Evolutionary conservation across 1,140 invertebrate species (phyloP).

Genomic region (Eubasilissa regina): DNA sequence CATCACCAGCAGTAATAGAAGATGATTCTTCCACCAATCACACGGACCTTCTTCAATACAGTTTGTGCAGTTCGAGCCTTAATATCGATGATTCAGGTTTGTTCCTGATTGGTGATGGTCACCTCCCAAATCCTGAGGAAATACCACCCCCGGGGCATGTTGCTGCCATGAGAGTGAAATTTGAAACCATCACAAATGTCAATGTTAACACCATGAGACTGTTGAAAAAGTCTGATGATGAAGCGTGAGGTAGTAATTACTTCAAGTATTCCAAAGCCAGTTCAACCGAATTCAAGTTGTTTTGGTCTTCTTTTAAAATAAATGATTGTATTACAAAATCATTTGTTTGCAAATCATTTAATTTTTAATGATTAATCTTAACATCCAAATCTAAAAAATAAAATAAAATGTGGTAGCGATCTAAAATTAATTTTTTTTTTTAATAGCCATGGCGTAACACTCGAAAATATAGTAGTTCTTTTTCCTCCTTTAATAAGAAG

Average conservation of each 20-base stretch:
- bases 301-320: too few species aligned
- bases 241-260: slow-evolving; percentile 32
- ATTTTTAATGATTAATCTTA: too few species aligned
- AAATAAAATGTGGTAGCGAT: too few species aligned
- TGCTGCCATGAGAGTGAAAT: slow-evolving; percentile 70
- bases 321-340: too few species aligned
- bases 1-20: slow-evolving; percentile 42
- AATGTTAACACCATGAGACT: slow-evolving; percentile 55
- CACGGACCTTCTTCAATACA: slow-evolving; percentile 48
- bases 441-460: too few species aligned
- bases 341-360: too few species aligned
- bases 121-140: slow-evolving; percentile 57
- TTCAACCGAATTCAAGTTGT: too few species aligned
- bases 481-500: too few species aligned
- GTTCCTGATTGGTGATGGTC: slow-evolving; percentile 39
- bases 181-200: slow-evolving; percentile 69
- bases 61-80: slow-evolving; percentile 46
- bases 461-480: too few species aligned
- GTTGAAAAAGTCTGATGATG: slow-evolving; percentile 54
- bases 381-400: too few species aligned
- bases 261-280: background rate
- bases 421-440: too few species aligned
- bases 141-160: slow-evolving; percentile 66
- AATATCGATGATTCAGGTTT: slow-evolving; percentile 39
- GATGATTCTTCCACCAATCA: slow-evolving; percentile 50